Evolutionary conservation across 2,113 vertebrate species (phyloP).

Genomic region (Rattus rattus): DNA sequence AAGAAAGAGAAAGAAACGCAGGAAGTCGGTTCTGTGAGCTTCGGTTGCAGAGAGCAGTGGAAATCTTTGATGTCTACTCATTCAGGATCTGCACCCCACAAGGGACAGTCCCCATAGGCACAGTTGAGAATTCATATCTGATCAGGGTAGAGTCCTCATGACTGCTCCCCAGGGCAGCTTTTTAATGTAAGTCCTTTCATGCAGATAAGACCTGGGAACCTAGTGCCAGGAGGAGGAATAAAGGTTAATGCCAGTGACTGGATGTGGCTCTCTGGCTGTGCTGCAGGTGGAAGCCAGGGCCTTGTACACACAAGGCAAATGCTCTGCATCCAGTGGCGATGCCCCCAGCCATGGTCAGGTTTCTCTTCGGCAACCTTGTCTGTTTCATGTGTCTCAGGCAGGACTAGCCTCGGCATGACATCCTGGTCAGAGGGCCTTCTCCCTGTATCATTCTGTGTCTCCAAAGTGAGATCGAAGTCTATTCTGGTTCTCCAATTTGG

Average conservation of each 20-base stretch:
- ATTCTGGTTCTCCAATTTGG: neutral
- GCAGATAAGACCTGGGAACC: neutral
- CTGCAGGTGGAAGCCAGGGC: neutral
- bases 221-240: neutral
- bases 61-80: slow-evolving; percentile 74
- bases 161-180: neutral
- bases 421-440: neutral
- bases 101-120: slow-evolving; percentile 70
- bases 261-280: neutral
- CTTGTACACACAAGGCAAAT: neutral
- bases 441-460: neutral
- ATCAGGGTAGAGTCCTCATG: neutral
- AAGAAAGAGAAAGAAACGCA: slow-evolving; percentile 51
- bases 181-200: neutral
- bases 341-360: neutral
- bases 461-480: neutral
- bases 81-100: slow-evolving; percentile 55
- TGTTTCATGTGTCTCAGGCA: fast-evolving
- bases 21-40: slow-evolving; percentile 72
- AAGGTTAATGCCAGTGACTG: neutral
- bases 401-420: neutral
- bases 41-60: slow-evolving; percentile 66
- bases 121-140: neutral
- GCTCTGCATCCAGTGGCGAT: neutral
- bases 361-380: neutral